Evolutionary conservation across 2,888 invertebrate species (phyloP).

Genomic region (Noctua pronuba): DNA sequence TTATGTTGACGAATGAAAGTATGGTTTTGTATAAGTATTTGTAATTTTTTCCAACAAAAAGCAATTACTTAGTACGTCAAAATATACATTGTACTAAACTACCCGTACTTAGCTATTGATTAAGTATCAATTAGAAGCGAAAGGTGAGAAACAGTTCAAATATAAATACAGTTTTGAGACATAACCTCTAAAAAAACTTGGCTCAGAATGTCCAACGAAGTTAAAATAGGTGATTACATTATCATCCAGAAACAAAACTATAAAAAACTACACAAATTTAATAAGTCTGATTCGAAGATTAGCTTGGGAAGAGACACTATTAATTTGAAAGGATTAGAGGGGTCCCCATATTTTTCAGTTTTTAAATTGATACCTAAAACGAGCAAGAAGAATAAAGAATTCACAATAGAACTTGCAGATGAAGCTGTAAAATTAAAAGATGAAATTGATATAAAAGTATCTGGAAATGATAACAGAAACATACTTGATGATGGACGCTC

Average conservation of each 20-base stretch:
- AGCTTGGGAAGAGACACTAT: constrained; percentile 93
- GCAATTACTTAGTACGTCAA: not conserved
- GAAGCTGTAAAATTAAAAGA: constrained; percentile 87
- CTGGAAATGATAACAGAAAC: constrained; percentile 95
- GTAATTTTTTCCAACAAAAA: not conserved
- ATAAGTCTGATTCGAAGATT: constrained; percentile 91
- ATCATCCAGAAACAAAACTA: constrained; percentile 94
- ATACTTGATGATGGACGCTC: constrained; percentile 95
- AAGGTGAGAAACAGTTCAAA: not conserved
- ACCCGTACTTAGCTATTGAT: constrained; percentile 6
- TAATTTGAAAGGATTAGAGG: constrained; percentile 92
- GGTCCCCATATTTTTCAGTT: constrained; percentile 93
- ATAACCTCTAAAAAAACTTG: constrained; percentile 33
- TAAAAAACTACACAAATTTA: constrained; percentile 94
- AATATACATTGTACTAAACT: not conserved
- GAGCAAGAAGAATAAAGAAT: constrained; percentile 89
- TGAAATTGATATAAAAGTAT: constrained; percentile 91
- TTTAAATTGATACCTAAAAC: constrained; percentile 93
- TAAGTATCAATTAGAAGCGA: constrained; percentile 1
- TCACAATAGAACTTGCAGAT: constrained; percentile 89
- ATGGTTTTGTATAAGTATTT: not conserved
- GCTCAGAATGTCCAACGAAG: constrained; percentile 65
- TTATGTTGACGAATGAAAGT: constrained; percentile 25
- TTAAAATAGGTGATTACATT: constrained; percentile 92
- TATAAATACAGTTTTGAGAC: constrained; percentile 4